Conservation (phyloP, 2,113 vertebrate genomes). For the Anser brachyrhynchus region DNA sequence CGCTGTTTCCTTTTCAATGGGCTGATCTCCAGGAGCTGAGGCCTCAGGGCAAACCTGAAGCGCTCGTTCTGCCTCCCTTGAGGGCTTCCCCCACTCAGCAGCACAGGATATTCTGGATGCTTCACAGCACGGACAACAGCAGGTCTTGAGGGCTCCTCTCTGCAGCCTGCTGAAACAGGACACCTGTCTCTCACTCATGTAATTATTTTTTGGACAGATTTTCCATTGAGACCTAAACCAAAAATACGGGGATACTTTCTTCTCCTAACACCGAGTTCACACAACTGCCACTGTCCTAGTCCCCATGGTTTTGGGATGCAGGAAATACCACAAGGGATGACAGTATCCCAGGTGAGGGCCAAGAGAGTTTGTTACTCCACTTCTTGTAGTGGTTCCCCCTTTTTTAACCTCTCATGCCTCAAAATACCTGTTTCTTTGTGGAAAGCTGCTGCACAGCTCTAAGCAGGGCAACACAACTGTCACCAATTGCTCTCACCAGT, state of each 20-base stretch:
- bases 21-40: background rate
- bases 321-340: background rate
- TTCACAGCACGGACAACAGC: background rate
- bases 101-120: too few relatives aligned
- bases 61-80: too few relatives aligned
- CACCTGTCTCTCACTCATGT: background rate
- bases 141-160: background rate
- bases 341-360: background rate
- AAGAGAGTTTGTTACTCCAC: too few relatives aligned
- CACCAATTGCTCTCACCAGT: background rate
- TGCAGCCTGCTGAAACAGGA: background rate
- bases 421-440: fast-evolving
- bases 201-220: background rate
- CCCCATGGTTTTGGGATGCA: fast-evolving
- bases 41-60: background rate
- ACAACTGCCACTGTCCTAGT: background rate
- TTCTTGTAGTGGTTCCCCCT: background rate
- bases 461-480: background rate
- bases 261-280: background rate
- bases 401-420: background rate
- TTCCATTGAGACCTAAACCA: background rate
- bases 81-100: too few relatives aligned
- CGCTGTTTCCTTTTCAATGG: fast-evolving
- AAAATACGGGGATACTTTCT: background rate
- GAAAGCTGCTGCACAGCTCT: background rate